Percentiles rank a stretch among this genome's conserved stretches.
Evolutionary conservation across 2,888 invertebrate species (phyloP).

Genomic region (Onchidella celtica): DNA sequence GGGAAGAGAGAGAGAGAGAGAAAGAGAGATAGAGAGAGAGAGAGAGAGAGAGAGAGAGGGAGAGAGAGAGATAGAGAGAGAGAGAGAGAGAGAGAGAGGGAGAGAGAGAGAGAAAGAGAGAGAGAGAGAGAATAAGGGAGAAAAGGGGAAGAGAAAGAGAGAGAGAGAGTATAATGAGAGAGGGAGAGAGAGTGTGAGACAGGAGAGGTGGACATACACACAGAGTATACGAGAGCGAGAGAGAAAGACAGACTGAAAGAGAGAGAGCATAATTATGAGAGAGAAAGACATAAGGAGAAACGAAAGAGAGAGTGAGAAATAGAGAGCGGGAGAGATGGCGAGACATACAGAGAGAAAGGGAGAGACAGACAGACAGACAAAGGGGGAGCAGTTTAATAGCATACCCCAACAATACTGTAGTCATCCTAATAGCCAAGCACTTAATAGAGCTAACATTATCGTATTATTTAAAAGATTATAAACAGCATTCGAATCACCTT

Average conservation of each 20-base stretch:
- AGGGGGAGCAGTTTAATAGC: too few relatives aligned
- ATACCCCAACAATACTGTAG: too few relatives aligned
- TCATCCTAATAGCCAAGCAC: too few relatives aligned
- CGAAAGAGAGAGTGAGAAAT: neutral
- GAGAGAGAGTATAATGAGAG: neutral
- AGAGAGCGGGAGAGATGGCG: neutral
- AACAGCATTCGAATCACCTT: too few relatives aligned
- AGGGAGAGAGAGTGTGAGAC: too few relatives aligned
- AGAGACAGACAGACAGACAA: too few relatives aligned
- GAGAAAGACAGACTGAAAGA: neutral
- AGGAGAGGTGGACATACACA: too few relatives aligned
- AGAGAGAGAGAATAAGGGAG: neutral
- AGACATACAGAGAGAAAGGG: too few relatives aligned
- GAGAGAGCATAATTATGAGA: neutral
- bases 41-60: neutral
- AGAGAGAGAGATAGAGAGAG: neutral
- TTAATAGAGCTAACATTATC: too few relatives aligned
- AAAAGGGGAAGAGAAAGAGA: neutral
- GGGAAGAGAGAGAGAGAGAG: neutral
- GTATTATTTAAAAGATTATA: too few relatives aligned
- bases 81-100: neutral
- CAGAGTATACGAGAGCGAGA: too few relatives aligned
- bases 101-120: neutral
- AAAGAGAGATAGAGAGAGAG: neutral
- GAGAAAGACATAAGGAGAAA: neutral